Conservation (phyloP, 2,888 invertebrate genomes). For the Cheilosia variabilis region DNA sequence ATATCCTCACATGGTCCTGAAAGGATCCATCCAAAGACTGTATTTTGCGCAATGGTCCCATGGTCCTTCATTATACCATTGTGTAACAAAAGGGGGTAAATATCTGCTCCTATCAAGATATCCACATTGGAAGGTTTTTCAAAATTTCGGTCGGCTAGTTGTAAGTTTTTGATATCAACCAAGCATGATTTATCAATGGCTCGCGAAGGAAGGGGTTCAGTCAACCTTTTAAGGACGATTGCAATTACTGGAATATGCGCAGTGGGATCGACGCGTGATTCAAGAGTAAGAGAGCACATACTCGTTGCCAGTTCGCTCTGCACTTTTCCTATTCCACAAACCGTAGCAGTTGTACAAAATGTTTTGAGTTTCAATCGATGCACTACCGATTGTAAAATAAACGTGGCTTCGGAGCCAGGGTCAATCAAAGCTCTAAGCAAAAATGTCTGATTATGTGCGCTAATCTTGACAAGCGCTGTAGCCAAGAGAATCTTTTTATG, state of each 20-base stretch:
- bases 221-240: slow-evolving; percentile 19
- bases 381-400: slow-evolving; percentile 14
- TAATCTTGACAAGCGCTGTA: slow-evolving; percentile 18
- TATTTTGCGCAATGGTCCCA: slow-evolving; percentile 15
- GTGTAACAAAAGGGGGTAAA: slow-evolving; percentile 22
- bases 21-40: slow-evolving; percentile 29
- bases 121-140: slow-evolving; percentile 29
- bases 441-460: slow-evolving; percentile 4
- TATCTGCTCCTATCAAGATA: slow-evolving; percentile 28
- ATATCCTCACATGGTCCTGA: slow-evolving; percentile 17
- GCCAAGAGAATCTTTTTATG: slow-evolving; percentile 23
- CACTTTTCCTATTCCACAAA: not conserved
- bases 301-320: not conserved
- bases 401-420: slow-evolving; percentile 29
- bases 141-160: slow-evolving; percentile 32
- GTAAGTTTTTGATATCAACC: slow-evolving; percentile 16
- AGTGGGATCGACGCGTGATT: not conserved
- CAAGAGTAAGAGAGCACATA: slow-evolving; percentile 10
- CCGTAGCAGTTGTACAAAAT: not conserved
- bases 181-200: slow-evolving; percentile 6
- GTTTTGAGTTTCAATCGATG: slow-evolving; percentile 15
- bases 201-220: slow-evolving; percentile 29
- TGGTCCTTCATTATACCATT: slow-evolving; percentile 13
- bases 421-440: slow-evolving; percentile 20
- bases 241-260: slow-evolving; percentile 1